These are phyloP conservation scores for Epinotia demarniana DNA, from an alignment of 2,888 invertebrate species.

Conservation along the genomic window DNA sequence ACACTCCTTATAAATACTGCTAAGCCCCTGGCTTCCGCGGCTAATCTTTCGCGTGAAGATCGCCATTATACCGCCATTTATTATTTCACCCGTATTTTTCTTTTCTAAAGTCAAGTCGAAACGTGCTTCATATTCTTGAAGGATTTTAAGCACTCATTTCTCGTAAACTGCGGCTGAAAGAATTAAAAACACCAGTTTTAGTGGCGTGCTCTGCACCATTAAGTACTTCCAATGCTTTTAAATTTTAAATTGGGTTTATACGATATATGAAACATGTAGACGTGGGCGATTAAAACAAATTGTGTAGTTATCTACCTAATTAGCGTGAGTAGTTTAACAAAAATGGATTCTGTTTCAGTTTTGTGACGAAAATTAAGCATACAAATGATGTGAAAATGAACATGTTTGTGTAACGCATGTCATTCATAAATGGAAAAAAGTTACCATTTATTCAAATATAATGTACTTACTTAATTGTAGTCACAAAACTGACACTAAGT, in stretches of 20 bases:
- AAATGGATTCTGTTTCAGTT: too few species aligned
- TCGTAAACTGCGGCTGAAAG: conserved; percentile 65
- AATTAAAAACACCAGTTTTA: conserved; percentile 74
- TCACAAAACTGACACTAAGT: too few species aligned
- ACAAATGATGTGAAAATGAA: too few species aligned
- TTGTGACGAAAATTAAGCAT: too few species aligned
- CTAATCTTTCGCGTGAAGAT: conserved; percentile 84
- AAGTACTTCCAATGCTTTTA: conserved; percentile 74
- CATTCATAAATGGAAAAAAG: too few species aligned
- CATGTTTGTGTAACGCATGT: too few species aligned
- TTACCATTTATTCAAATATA: too few species aligned
- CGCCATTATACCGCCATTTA: conserved; percentile 82
- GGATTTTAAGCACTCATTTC: conserved; percentile 63
- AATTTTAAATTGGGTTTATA: conserved; percentile 76
- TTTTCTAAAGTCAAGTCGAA: conserved; percentile 75
- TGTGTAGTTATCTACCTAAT: too few species aligned
- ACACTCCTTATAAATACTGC: conserved; percentile 83
- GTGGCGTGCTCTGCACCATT: conserved; percentile 67
- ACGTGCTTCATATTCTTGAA: conserved; percentile 71
- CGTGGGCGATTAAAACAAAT: background rate
- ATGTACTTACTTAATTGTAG: too few species aligned
- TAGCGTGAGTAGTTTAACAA: too few species aligned
- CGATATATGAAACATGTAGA: conserved; percentile 47
- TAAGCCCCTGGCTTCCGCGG: conserved; percentile 81
- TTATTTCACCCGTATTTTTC: conserved; percentile 78